phyloP scores from a whole-genome alignment of 1,140 invertebrate species.

The Magallana ariakensis region DNA sequence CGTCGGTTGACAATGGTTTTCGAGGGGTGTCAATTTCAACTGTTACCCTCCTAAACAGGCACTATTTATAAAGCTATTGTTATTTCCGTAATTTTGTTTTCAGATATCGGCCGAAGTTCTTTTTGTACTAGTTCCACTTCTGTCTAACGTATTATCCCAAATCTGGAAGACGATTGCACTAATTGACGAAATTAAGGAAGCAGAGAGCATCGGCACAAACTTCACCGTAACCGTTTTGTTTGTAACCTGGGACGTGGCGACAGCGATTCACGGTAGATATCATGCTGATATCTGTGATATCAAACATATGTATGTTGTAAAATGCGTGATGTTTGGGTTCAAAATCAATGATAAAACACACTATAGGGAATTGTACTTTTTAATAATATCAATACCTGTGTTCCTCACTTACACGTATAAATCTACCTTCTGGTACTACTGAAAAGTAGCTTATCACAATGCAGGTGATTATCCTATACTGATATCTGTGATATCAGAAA shows the following conservation, averaged over 20 bases:
- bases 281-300: background rate
- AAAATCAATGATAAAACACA: too few species aligned
- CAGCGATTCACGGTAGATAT: background rate
- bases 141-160: background rate
- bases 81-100: background rate
- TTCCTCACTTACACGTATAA: too few species aligned
- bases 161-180: background rate
- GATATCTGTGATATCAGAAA: too few species aligned
- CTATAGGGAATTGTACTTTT: too few species aligned
- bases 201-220: background rate
- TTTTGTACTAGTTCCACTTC: background rate
- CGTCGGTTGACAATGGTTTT: too few species aligned
- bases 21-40: too few species aligned
- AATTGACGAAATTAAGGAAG: background rate
- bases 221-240: background rate
- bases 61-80: background rate
- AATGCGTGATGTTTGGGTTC: too few species aligned
- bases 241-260: background rate
- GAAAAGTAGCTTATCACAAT: too few species aligned
- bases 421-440: too few species aligned
- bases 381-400: too few species aligned
- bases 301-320: background rate
- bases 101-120: constrained; percentile 29
- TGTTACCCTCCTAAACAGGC: too few species aligned
- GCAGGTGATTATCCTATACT: too few species aligned